These are phyloP conservation scores for Neuroscelio doddi DNA, from an alignment of 2,888 invertebrate genomes.

Conservation along the genomic window DNA sequence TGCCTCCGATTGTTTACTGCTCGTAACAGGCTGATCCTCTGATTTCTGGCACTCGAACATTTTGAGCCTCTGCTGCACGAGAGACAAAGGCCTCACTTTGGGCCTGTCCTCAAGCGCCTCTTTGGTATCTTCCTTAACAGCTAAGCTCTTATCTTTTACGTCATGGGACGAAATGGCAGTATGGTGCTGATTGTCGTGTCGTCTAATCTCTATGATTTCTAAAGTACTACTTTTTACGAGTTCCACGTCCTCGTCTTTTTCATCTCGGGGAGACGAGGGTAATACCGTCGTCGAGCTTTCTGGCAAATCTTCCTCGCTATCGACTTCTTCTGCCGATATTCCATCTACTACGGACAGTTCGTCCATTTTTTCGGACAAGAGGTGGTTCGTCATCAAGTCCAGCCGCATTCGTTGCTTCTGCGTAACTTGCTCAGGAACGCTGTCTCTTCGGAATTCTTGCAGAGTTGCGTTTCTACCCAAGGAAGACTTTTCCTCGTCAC, in stretches of 20 bases:
- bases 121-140: constrained; percentile 59
- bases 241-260: constrained; percentile 22
- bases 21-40: not conserved
- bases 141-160: constrained; percentile 47
- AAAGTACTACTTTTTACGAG: constrained; percentile 42
- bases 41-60: constrained; percentile 55
- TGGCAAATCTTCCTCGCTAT: not conserved
- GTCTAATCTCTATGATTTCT: constrained; percentile 33
- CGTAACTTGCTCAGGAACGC: constrained; percentile 52
- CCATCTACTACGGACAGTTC: constrained; percentile 38
- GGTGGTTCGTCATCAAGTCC: constrained; percentile 70
- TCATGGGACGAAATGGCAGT: constrained; percentile 55
- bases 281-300: not conserved
- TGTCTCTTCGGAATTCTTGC: constrained; percentile 20
- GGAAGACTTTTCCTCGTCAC: constrained; percentile 75
- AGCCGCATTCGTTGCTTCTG: constrained; percentile 67
- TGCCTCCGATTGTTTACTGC: not conserved
- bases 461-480: constrained; percentile 63
- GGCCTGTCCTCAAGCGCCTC: constrained; percentile 50
- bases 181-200: constrained; percentile 48
- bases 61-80: constrained; percentile 60
- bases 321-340: not conserved
- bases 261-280: constrained; percentile 10
- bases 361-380: constrained; percentile 54
- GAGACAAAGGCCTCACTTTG: constrained; percentile 50